Evolutionary conservation across 1,140 invertebrate genomes (phyloP).

Genomic region (Meloidogyne exigua): DNA sequence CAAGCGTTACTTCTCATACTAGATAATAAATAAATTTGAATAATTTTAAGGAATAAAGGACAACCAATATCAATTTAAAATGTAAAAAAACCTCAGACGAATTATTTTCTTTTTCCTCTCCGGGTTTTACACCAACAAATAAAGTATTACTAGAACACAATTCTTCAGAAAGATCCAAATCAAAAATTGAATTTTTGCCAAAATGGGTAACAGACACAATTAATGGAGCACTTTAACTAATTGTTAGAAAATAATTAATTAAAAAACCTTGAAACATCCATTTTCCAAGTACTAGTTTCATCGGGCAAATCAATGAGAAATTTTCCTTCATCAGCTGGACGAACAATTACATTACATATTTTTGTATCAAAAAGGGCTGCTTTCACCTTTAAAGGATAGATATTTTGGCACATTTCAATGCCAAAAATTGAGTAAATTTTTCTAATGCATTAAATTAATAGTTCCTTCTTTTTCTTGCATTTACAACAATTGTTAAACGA

Average conservation of each 20-base stretch:
- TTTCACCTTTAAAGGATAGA: slow-evolving; percentile 24
- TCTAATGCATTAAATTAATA: no score
- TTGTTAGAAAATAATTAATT: slow-evolving; percentile 22
- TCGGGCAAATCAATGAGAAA: slow-evolving; percentile 37
- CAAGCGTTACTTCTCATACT: slow-evolving; percentile 6
- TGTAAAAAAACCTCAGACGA: neutral
- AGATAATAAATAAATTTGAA: no score
- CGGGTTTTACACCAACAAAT: slow-evolving; percentile 34
- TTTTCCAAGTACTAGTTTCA: slow-evolving; percentile 32
- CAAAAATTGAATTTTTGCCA: slow-evolving; percentile 31
- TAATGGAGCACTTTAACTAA: slow-evolving; percentile 27
- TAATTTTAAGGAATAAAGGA: neutral
- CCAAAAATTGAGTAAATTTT: no score
- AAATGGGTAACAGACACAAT: slow-evolving; percentile 35
- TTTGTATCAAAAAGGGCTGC: slow-evolving; percentile 35
- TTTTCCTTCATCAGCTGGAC: slow-evolving; percentile 42
- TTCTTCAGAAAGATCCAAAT: slow-evolving; percentile 29
- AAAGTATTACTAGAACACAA: slow-evolving; percentile 29
- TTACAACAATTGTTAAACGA: no score
- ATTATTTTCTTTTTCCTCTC: neutral
- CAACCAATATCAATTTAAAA: no score
- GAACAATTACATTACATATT: slow-evolving; percentile 36
- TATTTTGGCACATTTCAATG: no score
- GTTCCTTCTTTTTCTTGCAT: no score
- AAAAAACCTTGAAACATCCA: slow-evolving; percentile 29